Base-by-base conservation (phyloP, 2,797 vertebrate species). In the Acanthurus leucopareius region DNA sequence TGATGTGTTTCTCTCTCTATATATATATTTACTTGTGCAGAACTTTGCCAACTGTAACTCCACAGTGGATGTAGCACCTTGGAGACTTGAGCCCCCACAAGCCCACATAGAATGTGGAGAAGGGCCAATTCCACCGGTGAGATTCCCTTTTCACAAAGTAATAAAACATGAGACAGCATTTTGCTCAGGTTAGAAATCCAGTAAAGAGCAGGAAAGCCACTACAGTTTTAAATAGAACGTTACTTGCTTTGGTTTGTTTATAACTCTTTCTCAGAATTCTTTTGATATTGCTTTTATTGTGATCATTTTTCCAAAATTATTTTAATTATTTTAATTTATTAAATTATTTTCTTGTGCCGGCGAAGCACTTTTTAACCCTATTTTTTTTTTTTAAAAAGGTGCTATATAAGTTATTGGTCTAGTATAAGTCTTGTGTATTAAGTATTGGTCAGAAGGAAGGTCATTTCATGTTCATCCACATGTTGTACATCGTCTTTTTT, bases 41-140 rank as follows among this genome's bases (percentile, higher is more conserved):
- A 90, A 88, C 72, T 85, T 84, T 20, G 54, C 57, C 0, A 71
- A 94, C 86, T 96, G 96, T 80, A 94, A 95, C 87, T 91, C 95
- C 0, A 95, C 94, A 8, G 93, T 96, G 62, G 95, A 95, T 40
- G 70, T 94, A 11, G 96, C 95, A 3, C 94, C 94, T 0, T 96
- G 95, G 95, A 95, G 94, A 80, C 86, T 83, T 1, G 93, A 93
- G 80, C 10, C 40, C 1, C 92, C 95, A 2, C 38, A 85, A 10
- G 76, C 73, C 10, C 13, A 83, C 0, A 22, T 94, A 0, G 4
- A 89, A 17, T 96, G 96, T 88, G 80, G 62, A 47, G 0, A 59
- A 4, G 91, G 89, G 11, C 2, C 13, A 1, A 14, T 93, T 56
- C 15, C 10, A 2, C 0, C 0, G 66, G 93, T 95, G 70, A 92